Conservation (phyloP, 2,797 vertebrate genomes). For the Helicolenus hilgendorfi region DNA sequence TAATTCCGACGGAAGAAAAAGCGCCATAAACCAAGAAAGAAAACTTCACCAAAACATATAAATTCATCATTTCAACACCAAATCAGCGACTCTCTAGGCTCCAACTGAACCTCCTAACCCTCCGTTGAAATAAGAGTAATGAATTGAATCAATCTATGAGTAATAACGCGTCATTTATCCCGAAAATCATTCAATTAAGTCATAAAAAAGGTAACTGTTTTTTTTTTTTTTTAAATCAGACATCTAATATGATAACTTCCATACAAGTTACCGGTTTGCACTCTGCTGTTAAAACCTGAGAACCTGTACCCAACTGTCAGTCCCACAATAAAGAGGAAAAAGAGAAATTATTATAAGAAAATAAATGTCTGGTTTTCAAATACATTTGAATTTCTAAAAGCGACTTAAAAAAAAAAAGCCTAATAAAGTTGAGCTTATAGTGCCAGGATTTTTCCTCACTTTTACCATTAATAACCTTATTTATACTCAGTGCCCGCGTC, state of each 20-base stretch:
- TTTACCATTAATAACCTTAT: background rate
- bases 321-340: background rate
- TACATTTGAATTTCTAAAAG: background rate
- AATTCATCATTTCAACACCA: background rate
- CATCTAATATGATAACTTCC: background rate
- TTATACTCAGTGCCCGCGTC: background rate
- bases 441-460: background rate
- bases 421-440: background rate
- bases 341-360: rapidly evolving
- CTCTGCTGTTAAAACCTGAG: too few species aligned
- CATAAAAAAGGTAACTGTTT: too few species aligned
- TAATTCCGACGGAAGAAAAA: background rate
- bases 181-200: too few species aligned
- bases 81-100: background rate
- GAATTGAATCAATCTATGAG: background rate
- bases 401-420: too few species aligned
- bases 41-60: background rate
- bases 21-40: background rate
- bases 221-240: background rate
- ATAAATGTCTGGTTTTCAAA: background rate
- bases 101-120: background rate
- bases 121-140: background rate
- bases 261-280: background rate
- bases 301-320: too few species aligned
- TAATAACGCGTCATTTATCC: too few species aligned